Base-by-base conservation (phyloP, 2,888 invertebrate genomes). In the Cylloceria caligata region DNA sequence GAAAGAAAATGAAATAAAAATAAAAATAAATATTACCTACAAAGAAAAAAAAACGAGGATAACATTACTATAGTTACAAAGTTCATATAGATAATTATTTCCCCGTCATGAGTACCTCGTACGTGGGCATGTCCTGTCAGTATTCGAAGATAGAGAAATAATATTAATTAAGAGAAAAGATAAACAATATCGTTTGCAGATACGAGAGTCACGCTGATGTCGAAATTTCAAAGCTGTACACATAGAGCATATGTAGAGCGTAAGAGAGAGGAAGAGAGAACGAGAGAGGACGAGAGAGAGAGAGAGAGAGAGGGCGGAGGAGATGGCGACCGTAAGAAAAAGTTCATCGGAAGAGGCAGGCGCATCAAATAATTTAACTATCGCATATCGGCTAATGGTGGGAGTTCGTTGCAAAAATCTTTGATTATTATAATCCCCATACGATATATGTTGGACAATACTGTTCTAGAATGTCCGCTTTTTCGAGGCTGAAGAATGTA, bases 51-150 rank as follows among this genome's bases (percentile, higher is more conserved):
- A 78, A 82, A 75, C 75, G 78, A 80, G 74, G 74, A 81, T 81
- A 75, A 78, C 72, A 78, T 81, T 77, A 81, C 49, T 60, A 68
- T 81, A 79, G 77, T 75, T 79, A 72, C 81, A 39, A 79, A 72
- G 76, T 64, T 74, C 62, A 73, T 74, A 65, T 80, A 80, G 68
- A 64, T 78, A 69, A 81, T 79, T 81, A 79, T 84, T 82, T 74
- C 52, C 77, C 69, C 42, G 62, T 80, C 79, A 80, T 81, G 79
- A 81, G 75, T 76, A 82, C 81, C 78, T 85, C 80, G 80, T 82
- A 82, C 80, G 82, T 83, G 82, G 80, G 80, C 83, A 83, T 83
- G 83, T 83, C 83, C 82, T 83, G 82, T 83, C 82, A 82, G 83
- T 81, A 83, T 85, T 85, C 80, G 75, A 62, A 68, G 57, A 47